Evolutionary conservation across 2,113 vertebrate genomes (phyloP).

Genomic region (Rhabdomys dilectus): DNA sequence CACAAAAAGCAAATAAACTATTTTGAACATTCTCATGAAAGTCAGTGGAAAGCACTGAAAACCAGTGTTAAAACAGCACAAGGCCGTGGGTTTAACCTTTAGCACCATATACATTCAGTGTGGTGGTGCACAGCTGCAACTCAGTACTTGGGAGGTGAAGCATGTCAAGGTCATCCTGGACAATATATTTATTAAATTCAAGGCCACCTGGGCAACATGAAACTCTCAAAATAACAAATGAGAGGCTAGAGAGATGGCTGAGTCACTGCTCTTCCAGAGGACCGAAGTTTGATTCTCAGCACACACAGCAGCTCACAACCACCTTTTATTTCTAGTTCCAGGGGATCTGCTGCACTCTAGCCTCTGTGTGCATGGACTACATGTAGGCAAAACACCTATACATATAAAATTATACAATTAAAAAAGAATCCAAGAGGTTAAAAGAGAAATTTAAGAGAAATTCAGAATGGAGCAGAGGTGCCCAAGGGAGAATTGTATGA

Average conservation of each 20-base stretch:
- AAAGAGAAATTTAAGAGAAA: neutral
- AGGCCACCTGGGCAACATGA: neutral
- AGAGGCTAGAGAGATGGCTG: neutral
- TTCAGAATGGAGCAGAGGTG: neutral
- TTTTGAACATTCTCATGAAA: neutral
- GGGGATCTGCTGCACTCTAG: neutral
- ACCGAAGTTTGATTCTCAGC: neutral
- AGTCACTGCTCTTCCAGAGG: neutral
- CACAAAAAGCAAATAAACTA: neutral
- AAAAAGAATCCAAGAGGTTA: neutral
- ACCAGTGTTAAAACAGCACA: neutral
- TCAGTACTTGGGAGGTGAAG: neutral
- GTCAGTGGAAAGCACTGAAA: neutral
- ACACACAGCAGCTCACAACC: neutral
- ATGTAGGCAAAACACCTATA: neutral
- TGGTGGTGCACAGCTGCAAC: neutral
- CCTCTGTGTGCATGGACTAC: neutral
- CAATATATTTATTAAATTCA: neutral
- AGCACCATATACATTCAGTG: neutral
- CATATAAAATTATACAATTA: neutral
- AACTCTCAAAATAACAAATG: neutral
- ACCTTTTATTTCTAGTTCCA: neutral
- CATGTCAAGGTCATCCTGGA: neutral
- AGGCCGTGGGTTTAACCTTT: neutral
- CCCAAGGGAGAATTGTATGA: neutral